Conservation (phyloP, 2,113 vertebrate genomes). For the Copsychus sechellarum region DNA sequence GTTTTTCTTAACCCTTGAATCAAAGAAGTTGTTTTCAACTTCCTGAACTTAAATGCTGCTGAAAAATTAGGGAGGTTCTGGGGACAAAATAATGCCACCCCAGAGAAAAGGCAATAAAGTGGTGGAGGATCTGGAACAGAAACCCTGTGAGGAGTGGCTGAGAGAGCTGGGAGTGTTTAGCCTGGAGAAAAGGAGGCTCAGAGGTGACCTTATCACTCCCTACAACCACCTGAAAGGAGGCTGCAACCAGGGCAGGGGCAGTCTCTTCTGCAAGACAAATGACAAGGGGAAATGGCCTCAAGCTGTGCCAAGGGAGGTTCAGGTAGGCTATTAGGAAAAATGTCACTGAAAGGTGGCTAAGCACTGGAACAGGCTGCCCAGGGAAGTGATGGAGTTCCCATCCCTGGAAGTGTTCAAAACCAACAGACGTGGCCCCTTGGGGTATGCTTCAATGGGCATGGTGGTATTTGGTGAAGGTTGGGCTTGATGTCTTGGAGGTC, state of each 20-base stretch:
- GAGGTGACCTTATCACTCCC: background rate
- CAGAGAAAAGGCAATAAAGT: background rate
- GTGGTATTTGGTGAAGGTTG: background rate
- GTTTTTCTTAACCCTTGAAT: background rate
- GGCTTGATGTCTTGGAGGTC: background rate
- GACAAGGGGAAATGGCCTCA: background rate
- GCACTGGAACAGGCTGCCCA: background rate
- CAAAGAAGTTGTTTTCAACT: background rate
- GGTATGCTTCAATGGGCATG: background rate
- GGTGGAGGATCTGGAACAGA: background rate
- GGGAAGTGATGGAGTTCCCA: background rate
- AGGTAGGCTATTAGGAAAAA: background rate
- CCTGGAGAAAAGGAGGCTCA: background rate
- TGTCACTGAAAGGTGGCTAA: background rate
- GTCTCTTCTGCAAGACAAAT: background rate
- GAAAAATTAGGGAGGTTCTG: background rate
- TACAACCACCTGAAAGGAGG: background rate
- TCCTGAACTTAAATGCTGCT: background rate
- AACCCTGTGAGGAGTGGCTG: background rate
- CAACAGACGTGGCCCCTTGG: rapidly evolving
- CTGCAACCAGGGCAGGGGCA: rapidly evolving
- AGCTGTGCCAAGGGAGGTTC: background rate
- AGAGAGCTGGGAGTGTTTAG: background rate
- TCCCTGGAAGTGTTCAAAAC: background rate
- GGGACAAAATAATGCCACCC: background rate